Conservation (phyloP, 2,113 vertebrate genomes). For the Malurus elegans region DNA sequence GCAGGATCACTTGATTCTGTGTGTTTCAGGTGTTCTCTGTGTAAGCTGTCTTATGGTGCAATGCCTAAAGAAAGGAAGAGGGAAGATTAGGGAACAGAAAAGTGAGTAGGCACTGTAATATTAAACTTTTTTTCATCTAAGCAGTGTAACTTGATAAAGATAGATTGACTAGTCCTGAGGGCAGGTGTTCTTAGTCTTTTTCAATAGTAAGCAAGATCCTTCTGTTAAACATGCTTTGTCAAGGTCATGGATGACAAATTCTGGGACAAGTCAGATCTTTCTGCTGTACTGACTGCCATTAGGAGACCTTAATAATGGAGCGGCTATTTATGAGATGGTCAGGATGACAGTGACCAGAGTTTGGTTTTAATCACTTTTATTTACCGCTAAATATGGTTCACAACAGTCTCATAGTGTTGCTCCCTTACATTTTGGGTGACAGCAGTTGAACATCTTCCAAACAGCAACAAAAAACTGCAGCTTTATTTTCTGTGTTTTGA, state of each 20-base stretch:
- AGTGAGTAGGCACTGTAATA: not conserved
- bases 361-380: not conserved
- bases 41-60: not conserved
- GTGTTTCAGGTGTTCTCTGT: not conserved
- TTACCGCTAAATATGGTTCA: not conserved
- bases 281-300: not conserved
- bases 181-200: not conserved
- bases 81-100: not conserved
- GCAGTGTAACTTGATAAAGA: constrained; percentile 17
- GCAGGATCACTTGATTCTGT: not conserved
- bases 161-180: not conserved
- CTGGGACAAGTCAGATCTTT: not conserved
- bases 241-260: not conserved
- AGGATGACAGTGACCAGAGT: not conserved
- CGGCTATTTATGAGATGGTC: not conserved
- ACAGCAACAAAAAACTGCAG: not conserved
- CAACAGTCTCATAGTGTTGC: not conserved
- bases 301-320: not conserved
- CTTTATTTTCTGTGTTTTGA: not conserved
- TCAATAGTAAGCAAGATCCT: not conserved
- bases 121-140: not conserved
- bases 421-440: not conserved
- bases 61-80: not conserved
- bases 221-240: not conserved
- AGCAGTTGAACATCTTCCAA: not conserved